Percentiles rank a stretch among this genome's conserved stretches.
These are phyloP conservation scores for Telmatherina bonti DNA, from an alignment of 2,797 vertebrate genomes.

Conservation along the genomic window DNA sequence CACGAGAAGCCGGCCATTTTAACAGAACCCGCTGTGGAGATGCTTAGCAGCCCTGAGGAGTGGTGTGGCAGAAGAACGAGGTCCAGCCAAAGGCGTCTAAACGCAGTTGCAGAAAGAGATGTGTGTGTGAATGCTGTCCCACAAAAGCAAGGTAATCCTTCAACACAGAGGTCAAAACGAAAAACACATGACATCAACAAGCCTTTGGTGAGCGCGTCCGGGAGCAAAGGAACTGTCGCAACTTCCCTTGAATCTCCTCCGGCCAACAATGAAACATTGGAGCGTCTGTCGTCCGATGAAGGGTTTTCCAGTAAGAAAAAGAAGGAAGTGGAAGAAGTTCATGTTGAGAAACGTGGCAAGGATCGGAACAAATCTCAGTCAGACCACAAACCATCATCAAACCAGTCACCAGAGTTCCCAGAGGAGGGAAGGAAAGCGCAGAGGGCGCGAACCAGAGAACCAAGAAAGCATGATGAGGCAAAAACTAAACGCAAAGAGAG, in stretches of 20 bases:
- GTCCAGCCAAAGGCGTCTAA: not conserved
- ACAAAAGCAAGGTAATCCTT: slow-evolving; percentile 19
- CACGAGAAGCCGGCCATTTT: slow-evolving; percentile 6
- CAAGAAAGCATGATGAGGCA: not conserved
- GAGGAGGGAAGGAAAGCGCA: not conserved
- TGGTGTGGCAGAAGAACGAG: not conserved
- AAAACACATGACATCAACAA: not conserved
- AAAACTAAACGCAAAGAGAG: slow-evolving; percentile 8
- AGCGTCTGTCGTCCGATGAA: not conserved
- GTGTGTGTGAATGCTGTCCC: not conserved
- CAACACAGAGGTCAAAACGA: slow-evolving; percentile 25
- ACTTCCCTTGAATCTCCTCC: not conserved
- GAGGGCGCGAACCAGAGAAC: not conserved
- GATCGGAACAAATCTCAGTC: not conserved
- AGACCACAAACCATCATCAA: not conserved
- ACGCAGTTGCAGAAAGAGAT: not conserved
- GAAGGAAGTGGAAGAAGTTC: not conserved
- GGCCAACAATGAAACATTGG: not conserved
- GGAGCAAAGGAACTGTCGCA: not conserved
- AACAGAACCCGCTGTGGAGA: slow-evolving; percentile 4
- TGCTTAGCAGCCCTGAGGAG: not conserved
- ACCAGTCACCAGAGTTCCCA: not conserved
- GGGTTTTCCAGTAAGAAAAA: slow-evolving; percentile 9
- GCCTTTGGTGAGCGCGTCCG: not conserved
- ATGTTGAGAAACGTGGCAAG: not conserved